phyloP scores from a whole-genome alignment of 2,888 invertebrate species.

The Aquatica leii region DNA sequence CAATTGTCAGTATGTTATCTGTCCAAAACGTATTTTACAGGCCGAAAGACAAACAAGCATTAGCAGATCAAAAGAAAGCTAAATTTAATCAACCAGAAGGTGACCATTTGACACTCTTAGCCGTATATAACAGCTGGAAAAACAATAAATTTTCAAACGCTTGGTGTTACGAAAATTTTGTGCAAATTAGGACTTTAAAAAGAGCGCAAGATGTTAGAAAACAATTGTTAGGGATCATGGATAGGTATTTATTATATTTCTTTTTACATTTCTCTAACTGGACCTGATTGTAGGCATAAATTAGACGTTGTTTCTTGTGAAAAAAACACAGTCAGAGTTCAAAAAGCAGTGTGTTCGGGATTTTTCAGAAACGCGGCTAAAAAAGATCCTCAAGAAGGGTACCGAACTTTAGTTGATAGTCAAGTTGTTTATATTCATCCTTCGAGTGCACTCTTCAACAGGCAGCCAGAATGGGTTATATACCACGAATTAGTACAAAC shows the following conservation, averaged over 20 bases:
- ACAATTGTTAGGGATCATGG: constrained; percentile 97
- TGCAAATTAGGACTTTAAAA: constrained; percentile 95
- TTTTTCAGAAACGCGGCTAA: constrained; percentile 99
- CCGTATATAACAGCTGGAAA: constrained; percentile 99
- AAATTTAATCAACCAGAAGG: constrained; percentile 99
- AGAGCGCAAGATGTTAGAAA: constrained; percentile 98
- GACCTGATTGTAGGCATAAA: constrained; percentile 74
- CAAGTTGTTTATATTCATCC: constrained; percentile 99
- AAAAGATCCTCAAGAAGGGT: constrained; percentile 98
- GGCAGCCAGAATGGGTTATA: constrained; percentile 99
- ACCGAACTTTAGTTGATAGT: constrained; percentile 95
- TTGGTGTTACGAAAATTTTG: constrained; percentile 99
- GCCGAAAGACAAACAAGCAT: constrained; percentile 93
- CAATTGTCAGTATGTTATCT: constrained; percentile 98
- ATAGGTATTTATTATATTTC: constrained; percentile 66
- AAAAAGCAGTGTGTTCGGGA: constrained; percentile 98
- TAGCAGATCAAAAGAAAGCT: constrained; percentile 98
- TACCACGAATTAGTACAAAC: constrained; percentile 99
- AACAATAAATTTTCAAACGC: constrained; percentile 99
- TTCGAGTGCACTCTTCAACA: constrained; percentile 95
- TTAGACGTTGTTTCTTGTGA: constrained; percentile 96
- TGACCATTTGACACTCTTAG: constrained; percentile 95
- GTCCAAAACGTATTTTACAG: constrained; percentile 98
- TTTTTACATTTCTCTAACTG: constrained; percentile 9
- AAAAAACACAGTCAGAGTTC: constrained; percentile 93